Conservation (phyloP, 2,888 invertebrate genomes). For the Stomorhina lunata region DNA sequence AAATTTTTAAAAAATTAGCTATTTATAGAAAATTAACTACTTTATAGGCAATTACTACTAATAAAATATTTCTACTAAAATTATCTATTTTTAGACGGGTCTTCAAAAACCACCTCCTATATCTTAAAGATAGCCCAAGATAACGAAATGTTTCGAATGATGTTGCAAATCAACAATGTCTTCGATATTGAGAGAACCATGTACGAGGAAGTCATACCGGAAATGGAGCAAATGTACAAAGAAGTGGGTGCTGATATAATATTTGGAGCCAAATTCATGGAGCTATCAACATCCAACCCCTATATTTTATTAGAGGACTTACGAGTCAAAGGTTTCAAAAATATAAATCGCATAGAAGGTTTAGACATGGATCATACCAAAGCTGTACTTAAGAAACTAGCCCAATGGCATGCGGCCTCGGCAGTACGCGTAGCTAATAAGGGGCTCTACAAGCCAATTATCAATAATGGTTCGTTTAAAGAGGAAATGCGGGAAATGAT, state of each 20-base stretch:
- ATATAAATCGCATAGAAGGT: constrained; percentile 70
- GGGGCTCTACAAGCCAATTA: constrained; percentile 62
- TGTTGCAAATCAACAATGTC: constrained; percentile 56
- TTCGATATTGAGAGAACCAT: constrained; percentile 48
- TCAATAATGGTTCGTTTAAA: constrained; percentile 44
- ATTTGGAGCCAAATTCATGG: constrained; percentile 56
- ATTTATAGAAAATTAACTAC: no score
- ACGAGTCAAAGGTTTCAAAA: constrained; percentile 68
- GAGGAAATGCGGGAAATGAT: constrained; percentile 46
- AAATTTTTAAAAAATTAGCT: no score
- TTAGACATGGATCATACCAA: constrained; percentile 70
- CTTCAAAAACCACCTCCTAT: constrained; percentile 63
- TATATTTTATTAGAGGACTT: constrained; percentile 71
- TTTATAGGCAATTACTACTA: no score
- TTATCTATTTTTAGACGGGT: constrained; percentile 42
- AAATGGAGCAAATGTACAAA: constrained; percentile 66
- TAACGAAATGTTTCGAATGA: constrained; percentile 51
- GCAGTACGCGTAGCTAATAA: constrained; percentile 66
- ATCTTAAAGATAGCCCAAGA: constrained; percentile 72
- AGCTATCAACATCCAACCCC: constrained; percentile 31
- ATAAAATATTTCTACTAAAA: no score
- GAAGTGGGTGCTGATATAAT: constrained; percentile 53
- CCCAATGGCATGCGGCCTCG: constrained; percentile 74
- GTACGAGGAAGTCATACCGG: constrained; percentile 55
- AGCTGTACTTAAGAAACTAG: constrained; percentile 69